phyloP scores from a whole-genome alignment of 2,113 vertebrate genomes.

The Prinia subflava region DNA sequence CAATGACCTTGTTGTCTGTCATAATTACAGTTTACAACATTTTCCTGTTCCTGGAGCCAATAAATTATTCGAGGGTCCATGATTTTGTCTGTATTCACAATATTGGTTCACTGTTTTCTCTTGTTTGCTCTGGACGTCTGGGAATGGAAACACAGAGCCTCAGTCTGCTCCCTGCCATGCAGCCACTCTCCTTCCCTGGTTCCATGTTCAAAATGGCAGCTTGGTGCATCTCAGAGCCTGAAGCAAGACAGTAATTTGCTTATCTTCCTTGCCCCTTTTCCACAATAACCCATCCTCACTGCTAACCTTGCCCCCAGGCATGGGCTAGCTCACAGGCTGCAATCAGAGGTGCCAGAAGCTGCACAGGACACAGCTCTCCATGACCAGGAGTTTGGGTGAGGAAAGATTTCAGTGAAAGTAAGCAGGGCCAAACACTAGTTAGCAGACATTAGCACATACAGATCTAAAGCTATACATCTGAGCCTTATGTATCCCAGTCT shows the following conservation, averaged over 20 bases:
- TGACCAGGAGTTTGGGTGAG: neutral
- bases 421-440: neutral
- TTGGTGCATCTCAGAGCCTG: neutral
- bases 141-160: neutral
- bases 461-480: neutral
- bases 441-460: neutral
- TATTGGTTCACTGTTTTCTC: neutral
- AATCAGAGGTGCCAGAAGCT: neutral
- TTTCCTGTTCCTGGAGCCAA: neutral
- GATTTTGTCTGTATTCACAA: neutral
- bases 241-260: neutral
- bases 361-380: neutral
- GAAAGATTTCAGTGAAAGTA: neutral
- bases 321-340: neutral
- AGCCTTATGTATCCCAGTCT: neutral
- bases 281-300: neutral
- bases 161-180: fast-evolving
- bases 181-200: neutral
- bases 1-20: neutral
- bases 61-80: neutral
- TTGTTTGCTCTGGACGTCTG: fast-evolving
- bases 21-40: neutral
- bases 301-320: neutral
- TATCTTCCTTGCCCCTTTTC: neutral
- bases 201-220: neutral